These are phyloP conservation scores for Uromys caudimaculatus DNA, from an alignment of 2,797 vertebrate species.

Conservation along the genomic window DNA sequence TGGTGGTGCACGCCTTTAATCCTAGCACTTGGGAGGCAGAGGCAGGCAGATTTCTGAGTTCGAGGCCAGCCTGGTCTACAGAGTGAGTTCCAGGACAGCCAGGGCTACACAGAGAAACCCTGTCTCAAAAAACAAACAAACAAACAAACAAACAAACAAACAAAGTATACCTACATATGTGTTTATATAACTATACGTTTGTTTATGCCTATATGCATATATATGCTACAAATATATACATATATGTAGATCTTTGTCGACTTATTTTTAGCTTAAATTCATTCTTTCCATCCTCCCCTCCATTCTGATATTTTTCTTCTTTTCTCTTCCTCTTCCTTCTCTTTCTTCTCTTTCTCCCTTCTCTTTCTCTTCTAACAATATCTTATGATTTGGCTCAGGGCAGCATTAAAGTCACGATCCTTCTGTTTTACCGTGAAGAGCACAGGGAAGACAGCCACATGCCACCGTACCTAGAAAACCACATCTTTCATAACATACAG, in stretches of 20 bases:
- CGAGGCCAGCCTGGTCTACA: no score
- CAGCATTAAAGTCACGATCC: not conserved
- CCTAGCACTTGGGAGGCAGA: no score
- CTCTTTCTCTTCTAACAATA: not conserved
- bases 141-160: no score
- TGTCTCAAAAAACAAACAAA: no score
- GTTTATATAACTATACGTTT: not conserved
- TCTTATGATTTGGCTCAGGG: not conserved
- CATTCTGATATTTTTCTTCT: not conserved
- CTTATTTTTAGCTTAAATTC: not conserved
- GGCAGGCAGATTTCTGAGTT: no score
- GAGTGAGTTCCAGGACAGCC: no score
- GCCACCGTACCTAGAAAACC: no score
- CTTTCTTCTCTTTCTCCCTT: no score
- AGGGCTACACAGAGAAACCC: no score
- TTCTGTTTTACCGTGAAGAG: not conserved
- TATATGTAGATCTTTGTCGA: not conserved
- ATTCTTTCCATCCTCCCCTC: not conserved
- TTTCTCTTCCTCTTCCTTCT: not conserved
- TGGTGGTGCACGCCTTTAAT: no score
- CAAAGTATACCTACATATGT: not conserved
- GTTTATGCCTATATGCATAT: not conserved
- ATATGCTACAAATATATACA: not conserved
- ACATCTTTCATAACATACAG: not conserved
- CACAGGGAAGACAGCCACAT: rapidly evolving